Percentiles rank a stretch among this genome's conserved stretches.
These are phyloP conservation scores for Sinohyriopsis cumingii DNA, from an alignment of 2,888 invertebrate species.

Conservation along the genomic window DNA sequence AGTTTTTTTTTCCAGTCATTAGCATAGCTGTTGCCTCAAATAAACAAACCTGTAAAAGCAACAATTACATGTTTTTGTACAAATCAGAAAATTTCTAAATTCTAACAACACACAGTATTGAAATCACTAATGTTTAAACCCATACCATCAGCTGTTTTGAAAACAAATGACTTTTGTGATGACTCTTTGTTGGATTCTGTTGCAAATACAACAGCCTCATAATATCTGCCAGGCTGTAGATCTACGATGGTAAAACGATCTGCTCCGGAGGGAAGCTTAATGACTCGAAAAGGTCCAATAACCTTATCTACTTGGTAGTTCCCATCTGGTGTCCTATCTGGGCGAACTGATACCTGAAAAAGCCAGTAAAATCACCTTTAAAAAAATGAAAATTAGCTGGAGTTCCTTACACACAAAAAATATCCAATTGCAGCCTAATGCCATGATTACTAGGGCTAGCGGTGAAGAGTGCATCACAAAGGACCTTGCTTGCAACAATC, in stretches of 20 bases:
- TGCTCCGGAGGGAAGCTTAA: slow-evolving; percentile 80
- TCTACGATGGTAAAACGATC: slow-evolving; percentile 78
- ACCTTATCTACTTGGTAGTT: slow-evolving; percentile 23
- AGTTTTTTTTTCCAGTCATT: too few relatives aligned
- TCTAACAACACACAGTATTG: background rate
- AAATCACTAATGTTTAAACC: background rate
- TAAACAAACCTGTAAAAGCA: too few relatives aligned
- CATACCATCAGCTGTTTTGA: slow-evolving; percentile 39
- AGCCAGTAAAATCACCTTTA: background rate
- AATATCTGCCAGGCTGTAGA: slow-evolving; percentile 31
- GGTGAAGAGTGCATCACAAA: too few relatives aligned
- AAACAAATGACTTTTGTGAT: slow-evolving; percentile 28
- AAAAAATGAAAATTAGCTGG: background rate
- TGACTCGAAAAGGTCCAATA: slow-evolving; percentile 5
- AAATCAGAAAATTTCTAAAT: too few relatives aligned
- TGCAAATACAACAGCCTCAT: slow-evolving; percentile 37
- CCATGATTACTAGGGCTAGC: too few relatives aligned
- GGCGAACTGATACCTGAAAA: slow-evolving; percentile 20
- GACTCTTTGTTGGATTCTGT: slow-evolving; percentile 34
- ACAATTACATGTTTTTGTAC: too few relatives aligned
- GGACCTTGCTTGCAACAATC: too few relatives aligned
- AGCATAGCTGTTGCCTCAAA: too few relatives aligned
- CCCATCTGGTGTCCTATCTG: slow-evolving; percentile 26
- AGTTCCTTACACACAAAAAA: too few relatives aligned
- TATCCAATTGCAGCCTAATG: too few relatives aligned